Conservation (phyloP, 2,113 vertebrate genomes). For the Drymodes brunneopygia region DNA sequence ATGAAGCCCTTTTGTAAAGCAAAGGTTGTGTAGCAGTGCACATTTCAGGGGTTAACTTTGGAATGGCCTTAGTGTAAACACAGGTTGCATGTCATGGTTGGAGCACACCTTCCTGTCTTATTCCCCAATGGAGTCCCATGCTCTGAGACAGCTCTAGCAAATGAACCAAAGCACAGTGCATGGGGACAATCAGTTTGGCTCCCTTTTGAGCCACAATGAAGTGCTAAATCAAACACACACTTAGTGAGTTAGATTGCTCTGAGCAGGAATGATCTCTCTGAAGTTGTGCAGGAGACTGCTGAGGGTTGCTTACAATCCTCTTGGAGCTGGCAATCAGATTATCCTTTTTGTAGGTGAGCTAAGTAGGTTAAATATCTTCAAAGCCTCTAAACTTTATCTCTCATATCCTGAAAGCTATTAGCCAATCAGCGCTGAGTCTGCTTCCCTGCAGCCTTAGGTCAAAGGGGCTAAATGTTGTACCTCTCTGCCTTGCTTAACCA, state of each 20-base stretch:
- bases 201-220: neutral
- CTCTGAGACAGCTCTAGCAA: neutral
- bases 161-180: neutral
- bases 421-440: neutral
- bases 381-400: neutral
- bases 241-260: neutral
- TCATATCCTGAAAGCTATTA: slow-evolving; percentile 11
- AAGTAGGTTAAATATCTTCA: slow-evolving; percentile 42
- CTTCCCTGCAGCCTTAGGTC: neutral
- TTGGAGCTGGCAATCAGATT: slow-evolving; percentile 8
- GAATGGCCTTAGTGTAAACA: neutral
- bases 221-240: neutral
- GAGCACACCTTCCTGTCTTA: neutral
- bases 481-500: neutral
- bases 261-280: neutral
- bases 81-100: neutral
- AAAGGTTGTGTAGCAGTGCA: neutral
- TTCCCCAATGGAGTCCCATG: neutral
- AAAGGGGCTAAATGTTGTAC: neutral
- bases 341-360: neutral
- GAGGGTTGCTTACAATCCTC: neutral
- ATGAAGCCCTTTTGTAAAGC: neutral
- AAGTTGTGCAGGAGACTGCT: neutral
- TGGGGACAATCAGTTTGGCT: neutral
- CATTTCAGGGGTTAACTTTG: neutral